Base-by-base conservation (phyloP, 2,888 invertebrate genomes). In the Andrena chrysosceles region DNA sequence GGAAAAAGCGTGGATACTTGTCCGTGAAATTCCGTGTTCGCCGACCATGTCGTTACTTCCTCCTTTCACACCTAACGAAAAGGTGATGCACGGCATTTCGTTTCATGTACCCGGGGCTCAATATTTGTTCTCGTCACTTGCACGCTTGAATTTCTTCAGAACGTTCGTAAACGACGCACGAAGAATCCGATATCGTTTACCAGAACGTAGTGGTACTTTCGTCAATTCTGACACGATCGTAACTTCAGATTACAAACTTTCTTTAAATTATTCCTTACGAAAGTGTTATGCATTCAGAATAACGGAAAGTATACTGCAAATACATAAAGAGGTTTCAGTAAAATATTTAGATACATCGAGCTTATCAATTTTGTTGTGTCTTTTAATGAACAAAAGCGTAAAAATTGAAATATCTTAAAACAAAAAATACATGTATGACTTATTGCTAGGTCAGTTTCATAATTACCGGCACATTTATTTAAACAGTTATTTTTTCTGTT, bases 51-150 rank as follows among this genome's bases (percentile, higher is more conserved):
- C 90, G 85, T 84, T 83, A 86, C 87, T 89, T 90, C 89, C 89
- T 90, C 80, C 83, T 82, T 89, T 89, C 88, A 82, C 89, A 87
- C 88, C 80, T 85, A 78, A 87, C 79, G 78, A 86, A 72, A 64
- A 76, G 70, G 70, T 77, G 81, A 71, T 85, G 76, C 76, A 79
- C 83, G 77, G 76, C 64, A 83, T 85, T 89, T 85, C 86, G 81
- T 81, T 85, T 83, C 81, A 79, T 75, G 87, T 83, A 84, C 81
- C 76, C 77, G 68, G 77, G 81, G 29, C 67, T 69, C 87, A 90
- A 89, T 89, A 87, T 90, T 90, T 89, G 84, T 72, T 75, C 67
- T 72, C 68, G 73, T 78, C 87, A 60, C 83, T 76, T 84, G 84
- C 77, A 67, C 75, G 68, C 77, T 81, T 77, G 73, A 75, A 56